Conservation (phyloP, 2,113 vertebrate genomes). For the Mustela lutreola region DNA sequence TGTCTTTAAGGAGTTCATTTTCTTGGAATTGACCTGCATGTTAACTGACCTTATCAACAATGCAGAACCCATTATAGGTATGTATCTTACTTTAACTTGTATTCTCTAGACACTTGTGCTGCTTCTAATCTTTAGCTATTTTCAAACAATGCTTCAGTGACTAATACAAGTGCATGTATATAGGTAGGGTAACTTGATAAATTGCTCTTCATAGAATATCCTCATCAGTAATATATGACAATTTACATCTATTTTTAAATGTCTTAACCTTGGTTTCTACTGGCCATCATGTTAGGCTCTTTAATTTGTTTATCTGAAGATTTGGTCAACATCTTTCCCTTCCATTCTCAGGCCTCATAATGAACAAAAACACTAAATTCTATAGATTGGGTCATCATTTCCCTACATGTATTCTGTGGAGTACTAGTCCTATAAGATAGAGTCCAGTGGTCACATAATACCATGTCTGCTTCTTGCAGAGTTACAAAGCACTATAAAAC, state of each 20-base stretch:
- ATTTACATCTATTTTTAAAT: constrained; percentile 46
- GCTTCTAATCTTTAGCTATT: constrained; percentile 20
- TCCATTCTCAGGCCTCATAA: not conserved
- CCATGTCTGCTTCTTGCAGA: not conserved
- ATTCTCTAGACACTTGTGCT: not conserved
- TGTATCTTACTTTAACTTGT: not conserved
- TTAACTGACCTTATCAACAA: not conserved
- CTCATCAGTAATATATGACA: not conserved
- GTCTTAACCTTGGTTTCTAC: not conserved
- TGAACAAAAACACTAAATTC: not conserved
- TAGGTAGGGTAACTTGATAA: not conserved
- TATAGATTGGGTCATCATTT: not conserved
- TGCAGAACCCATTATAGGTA: not conserved
- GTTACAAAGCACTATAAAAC: not conserved
- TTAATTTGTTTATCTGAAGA: constrained; percentile 9
- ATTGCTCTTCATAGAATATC: not conserved
- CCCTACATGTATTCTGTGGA: not conserved
- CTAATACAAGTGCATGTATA: not conserved
- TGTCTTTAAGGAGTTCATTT: not conserved
- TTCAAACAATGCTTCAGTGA: not conserved
- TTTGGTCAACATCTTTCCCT: not conserved
- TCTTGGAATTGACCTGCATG: constrained; percentile 10
- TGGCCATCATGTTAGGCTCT: not conserved
- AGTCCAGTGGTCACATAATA: not conserved
- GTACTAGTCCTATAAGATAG: not conserved